These are phyloP conservation scores for Phylloscopus whistleri DNA, from an alignment of 2,113 vertebrate genomes.

Conservation along the genomic window DNA sequence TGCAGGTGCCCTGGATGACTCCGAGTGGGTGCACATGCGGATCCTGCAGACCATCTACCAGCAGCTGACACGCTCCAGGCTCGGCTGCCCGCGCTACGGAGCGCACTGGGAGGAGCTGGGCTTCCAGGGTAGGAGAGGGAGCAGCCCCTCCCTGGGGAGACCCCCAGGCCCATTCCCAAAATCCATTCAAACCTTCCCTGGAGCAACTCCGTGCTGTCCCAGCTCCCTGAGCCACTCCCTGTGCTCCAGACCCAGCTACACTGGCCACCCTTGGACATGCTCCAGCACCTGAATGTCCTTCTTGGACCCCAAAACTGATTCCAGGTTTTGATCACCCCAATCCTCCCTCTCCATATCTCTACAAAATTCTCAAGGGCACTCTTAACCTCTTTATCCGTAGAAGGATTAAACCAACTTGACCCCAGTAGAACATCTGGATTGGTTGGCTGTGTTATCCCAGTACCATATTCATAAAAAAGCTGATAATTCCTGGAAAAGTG, in stretches of 20 bases:
- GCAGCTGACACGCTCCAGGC: conserved; percentile 79
- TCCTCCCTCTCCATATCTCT: neutral
- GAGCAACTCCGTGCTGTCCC: rapidly evolving
- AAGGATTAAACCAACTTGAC: neutral
- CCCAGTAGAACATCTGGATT: neutral
- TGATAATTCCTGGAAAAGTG: neutral
- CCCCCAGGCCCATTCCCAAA: neutral
- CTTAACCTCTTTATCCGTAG: neutral
- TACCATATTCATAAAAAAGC: neutral
- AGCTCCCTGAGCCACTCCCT: neutral
- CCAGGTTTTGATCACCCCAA: neutral
- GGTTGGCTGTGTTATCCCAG: neutral
- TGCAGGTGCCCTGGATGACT: conserved; percentile 86
- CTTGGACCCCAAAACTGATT: neutral
- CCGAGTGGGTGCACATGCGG: conserved; percentile 84
- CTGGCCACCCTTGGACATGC: neutral
- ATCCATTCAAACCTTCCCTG: neutral
- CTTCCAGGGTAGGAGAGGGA: neutral
- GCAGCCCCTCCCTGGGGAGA: neutral
- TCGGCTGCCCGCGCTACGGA: conserved; percentile 88
- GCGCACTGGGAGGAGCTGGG: conserved; percentile 64
- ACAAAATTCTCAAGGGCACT: neutral
- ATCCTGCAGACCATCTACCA: conserved; percentile 93
- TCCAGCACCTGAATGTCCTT: neutral
- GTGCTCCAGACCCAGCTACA: neutral